Evolutionary conservation across 1,140 invertebrate genomes (phyloP), one percentile per base, ranked within the genome.

Genomic region (Eurosta solidaginis): DNA sequence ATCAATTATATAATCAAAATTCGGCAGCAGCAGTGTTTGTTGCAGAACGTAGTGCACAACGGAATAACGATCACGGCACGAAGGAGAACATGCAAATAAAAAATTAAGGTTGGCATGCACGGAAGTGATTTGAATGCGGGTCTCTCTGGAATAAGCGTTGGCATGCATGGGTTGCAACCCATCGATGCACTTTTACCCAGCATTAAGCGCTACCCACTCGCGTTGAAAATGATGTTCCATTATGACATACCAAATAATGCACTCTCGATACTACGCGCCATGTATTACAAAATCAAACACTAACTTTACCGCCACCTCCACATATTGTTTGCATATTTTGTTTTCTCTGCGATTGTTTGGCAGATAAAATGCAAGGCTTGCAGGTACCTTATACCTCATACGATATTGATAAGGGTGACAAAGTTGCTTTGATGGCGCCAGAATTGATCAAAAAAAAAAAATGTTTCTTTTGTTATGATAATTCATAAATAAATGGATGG

Each of bases 161-260:
- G 33, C 9, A 77, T 44, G 12, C 47, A 20, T 20, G 74, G 54
- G 3, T 36, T 80, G 78, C 47, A 79, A 79, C 20, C 73, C n/a
- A 47, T 78, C 6, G 73, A 75, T 20, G n/a, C 73, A 2, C 50
- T 63, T 25, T 10, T 25, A 17, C 33, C 76, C 22, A 54, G 42
- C 2, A 81, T 85, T 33, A 79, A 81, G 14, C 81, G 81, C 29
- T 94, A 92, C 87, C 92, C 94, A 1, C 88, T 96, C 74, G 95
- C 95, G 3, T 88, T 97, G 0, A 96, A 97, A 89, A 96, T 96
- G 92, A 95, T 97, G 94, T 97, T 96, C 82, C 97, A 97, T 88
- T 97, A 96, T 84, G 93, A 94, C 83, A 92, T 94, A 2, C 94
- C 96, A 86, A 96, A 94, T 3, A 95, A 94, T 88, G 92, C 95